Base-by-base conservation (phyloP, 2,113 vertebrate species). In the Polyodon spathula region DNA sequence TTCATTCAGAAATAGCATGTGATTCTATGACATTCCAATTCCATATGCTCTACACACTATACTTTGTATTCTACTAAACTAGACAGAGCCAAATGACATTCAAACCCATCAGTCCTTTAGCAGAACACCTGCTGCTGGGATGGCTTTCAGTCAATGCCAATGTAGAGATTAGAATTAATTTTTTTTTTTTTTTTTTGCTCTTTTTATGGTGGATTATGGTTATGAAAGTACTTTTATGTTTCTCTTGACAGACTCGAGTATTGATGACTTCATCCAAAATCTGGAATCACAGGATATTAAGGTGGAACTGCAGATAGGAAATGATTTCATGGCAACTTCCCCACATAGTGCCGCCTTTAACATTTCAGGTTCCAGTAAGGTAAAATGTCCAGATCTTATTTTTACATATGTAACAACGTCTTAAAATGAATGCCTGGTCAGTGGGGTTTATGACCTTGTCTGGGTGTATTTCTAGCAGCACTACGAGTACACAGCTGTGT, bases 291-390 rank as follows among this genome's bases (percentile, higher is more conserved):
- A 90, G 82, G 78, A 88, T 71, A 76, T 98, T 57, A 78, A 86
- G 40, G 77, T 90, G 72, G 88, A 92, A 3, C 66, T 95, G 78
- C 86, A 88, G 85, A 93, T 78, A 41, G 84, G 86, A 56, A 78
- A 63, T 0, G 89, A 93, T 66, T 97, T 93, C 46, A 81, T 94
- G 60, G 81, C 89, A 0, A 84, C 73, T 2, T 90, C 93, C 0
- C 95, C 96, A 1, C 94, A 97, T 67, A 97, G 88, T 3, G 92
- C 92, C 1, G 94, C 88, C 68, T 77, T 98, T 60, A 92, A 91
- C 1, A 88, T 98, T 3, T 78, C 85, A 0, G 68, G 75, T 12
- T 81, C 88, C 66, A 88, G 73, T 65, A 89, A 92, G 91, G 94
- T 97, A 65, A 72, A 60, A 15, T 6, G 27, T 4, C 51, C 56